Evolutionary conservation across 2,888 invertebrate species (phyloP).

Genomic region (Sarcophaga carnaria): DNA sequence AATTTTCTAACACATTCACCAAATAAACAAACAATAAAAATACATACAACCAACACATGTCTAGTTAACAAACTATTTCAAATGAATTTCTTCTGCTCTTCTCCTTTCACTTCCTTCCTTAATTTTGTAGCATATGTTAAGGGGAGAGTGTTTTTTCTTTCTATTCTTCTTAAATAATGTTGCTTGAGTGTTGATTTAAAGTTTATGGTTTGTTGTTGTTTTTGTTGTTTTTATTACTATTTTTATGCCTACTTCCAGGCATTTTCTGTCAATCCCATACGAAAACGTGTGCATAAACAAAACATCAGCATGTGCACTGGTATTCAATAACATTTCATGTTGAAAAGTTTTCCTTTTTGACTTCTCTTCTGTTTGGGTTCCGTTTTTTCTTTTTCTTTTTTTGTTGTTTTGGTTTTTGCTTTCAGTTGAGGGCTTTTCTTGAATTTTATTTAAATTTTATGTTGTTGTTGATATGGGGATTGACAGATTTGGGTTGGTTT

Average conservation of each 20-base stretch:
- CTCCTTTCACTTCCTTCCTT: no score
- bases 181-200: slow-evolving; percentile 60
- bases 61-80: slow-evolving; percentile 43
- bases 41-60: slow-evolving; percentile 37
- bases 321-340: slow-evolving; percentile 63
- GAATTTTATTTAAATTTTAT: slow-evolving; percentile 68
- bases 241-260: slow-evolving; percentile 11
- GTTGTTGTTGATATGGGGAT: slow-evolving; percentile 64
- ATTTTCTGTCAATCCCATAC: slow-evolving; percentile 39
- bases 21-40: slow-evolving; percentile 7
- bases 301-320: slow-evolving; percentile 16
- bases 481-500: slow-evolving; percentile 70
- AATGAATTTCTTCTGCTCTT: background rate
- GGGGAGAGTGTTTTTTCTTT: background rate
- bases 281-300: slow-evolving; percentile 22
- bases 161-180: slow-evolving; percentile 47
- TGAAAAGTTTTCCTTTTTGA: slow-evolving; percentile 37
- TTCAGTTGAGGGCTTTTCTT: slow-evolving; percentile 38
- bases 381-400: background rate
- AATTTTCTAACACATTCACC: slow-evolving; percentile 27
- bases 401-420: slow-evolving; percentile 3
- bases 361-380: slow-evolving; percentile 27
- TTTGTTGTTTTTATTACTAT: slow-evolving; percentile 3
- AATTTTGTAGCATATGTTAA: slow-evolving; percentile 10
- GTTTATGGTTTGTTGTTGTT: slow-evolving; percentile 31